Evolutionary conservation across 1,140 invertebrate species (phyloP), one percentile per base, ranked within the genome.

Genomic region (Dendrolimus kikuchii): DNA sequence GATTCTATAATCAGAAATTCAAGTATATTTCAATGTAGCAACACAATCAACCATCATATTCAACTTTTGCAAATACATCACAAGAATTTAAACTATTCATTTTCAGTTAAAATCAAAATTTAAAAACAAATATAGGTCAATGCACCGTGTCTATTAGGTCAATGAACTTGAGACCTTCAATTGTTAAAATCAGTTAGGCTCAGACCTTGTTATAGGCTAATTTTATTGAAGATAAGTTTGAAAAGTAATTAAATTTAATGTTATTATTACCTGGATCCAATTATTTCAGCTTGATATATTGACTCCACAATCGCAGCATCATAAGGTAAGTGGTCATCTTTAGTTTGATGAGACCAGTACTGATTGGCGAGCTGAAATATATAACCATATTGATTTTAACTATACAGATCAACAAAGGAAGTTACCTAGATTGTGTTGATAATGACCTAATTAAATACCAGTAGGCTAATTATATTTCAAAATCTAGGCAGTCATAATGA

Each of bases 311-410:
- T 90, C 59, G 92, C 82, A 23, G 91, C 71, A 88, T 94, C 91
- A 74, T 92, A 96, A 38, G 92, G 89, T 60, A 91, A 71, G 84
- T 95, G 93, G 6, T 91, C 87, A 7, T 90, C 88, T 50, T 89
- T 86, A 0, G 93, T 92, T 69, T 95, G 91, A 2, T 94, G 95
- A 3, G 95, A 92, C 96, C 96, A 98, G 77, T 96, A 96, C 76
- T 95, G 91, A 63, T 93, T 93, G 5, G 95, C 95, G 55, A 96
- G 87, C 95, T 96, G 88, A 86, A 75, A 74, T 57, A 64, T 61
- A 67, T 58, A 70, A 74, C 79, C 77, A 85, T 81, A 68, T 68
- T 71, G 77, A 84, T 74, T 78, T 77, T 10, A 49, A 39, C 23
- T 23, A 47, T 50, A 49, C 50, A 84, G 83, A 71, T 85, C 81